phyloP scores from a whole-genome alignment of 2,797 vertebrate species.

The Spinus olivaceus region DNA sequence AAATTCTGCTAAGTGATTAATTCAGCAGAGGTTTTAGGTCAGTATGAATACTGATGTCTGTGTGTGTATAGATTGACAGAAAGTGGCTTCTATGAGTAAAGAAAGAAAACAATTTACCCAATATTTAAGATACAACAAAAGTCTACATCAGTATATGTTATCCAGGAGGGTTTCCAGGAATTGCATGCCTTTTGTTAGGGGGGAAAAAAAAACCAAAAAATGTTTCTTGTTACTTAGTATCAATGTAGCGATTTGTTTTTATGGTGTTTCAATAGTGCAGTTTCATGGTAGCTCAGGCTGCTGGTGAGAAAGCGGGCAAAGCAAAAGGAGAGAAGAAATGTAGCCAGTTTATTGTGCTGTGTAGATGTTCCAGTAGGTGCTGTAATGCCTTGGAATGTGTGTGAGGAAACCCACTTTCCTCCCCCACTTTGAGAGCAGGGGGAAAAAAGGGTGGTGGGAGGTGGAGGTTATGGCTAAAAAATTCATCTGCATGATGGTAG shows the following conservation, averaged over 20 bases:
- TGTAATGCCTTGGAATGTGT: background rate
- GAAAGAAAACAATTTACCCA: background rate
- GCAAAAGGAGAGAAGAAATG: background rate
- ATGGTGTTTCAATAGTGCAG: background rate
- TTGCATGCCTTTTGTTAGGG: rapidly evolving
- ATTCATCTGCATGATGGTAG: background rate
- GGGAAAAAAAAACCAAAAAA: too few relatives aligned
- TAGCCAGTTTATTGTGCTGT: background rate
- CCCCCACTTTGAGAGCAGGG: rapidly evolving
- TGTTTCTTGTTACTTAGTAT: background rate
- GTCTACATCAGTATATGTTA: background rate
- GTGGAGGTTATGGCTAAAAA: background rate
- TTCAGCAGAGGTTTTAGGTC: background rate
- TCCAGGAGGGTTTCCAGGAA: background rate
- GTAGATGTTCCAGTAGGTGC: background rate
- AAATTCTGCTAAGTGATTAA: background rate
- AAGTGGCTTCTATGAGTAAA: background rate
- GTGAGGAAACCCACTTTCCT: rapidly evolving
- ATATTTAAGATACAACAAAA: background rate
- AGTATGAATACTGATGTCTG: rapidly evolving
- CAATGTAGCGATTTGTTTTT: background rate
- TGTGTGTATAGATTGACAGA: background rate
- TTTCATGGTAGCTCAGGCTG: background rate
- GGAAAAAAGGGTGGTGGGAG: rapidly evolving
- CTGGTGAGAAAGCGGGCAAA: background rate